Percentiles rank a stretch among this genome's conserved stretches.
These are phyloP conservation scores for Orthosia gracilis DNA, from an alignment of 2,888 invertebrate genomes.

Conservation along the genomic window DNA sequence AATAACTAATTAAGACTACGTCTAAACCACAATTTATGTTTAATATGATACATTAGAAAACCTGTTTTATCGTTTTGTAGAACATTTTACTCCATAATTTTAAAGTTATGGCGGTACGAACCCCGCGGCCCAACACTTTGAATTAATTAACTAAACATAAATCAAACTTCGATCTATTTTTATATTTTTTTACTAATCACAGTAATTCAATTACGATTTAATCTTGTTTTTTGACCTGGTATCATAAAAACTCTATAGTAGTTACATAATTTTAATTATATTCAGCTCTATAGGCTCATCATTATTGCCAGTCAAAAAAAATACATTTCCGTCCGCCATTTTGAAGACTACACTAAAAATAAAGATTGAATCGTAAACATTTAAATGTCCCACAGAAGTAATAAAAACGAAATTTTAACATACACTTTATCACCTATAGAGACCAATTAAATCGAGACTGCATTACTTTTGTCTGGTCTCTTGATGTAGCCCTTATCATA, in stretches of 20 bases:
- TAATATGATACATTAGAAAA: slow-evolving; percentile 40
- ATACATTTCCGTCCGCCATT: slow-evolving; percentile 35
- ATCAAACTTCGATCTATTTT: slow-evolving; percentile 63
- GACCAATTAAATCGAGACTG: slow-evolving; percentile 60
- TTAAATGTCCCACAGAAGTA: slow-evolving; percentile 38
- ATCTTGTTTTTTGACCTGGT: slow-evolving; percentile 38
- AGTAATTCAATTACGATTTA: slow-evolving; percentile 65
- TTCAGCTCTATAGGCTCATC: not conserved
- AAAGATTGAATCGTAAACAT: slow-evolving; percentile 54
- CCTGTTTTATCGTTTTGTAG: slow-evolving; percentile 36
- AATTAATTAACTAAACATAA: slow-evolving; percentile 66
- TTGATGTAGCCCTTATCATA: slow-evolving; percentile 57
- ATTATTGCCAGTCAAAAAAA: slow-evolving; percentile 35
- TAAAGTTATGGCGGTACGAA: slow-evolving; percentile 56
- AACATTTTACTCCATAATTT: slow-evolving; percentile 61
- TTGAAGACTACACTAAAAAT: slow-evolving; percentile 37
- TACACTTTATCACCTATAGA: slow-evolving; percentile 52
- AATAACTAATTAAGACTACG: slow-evolving; percentile 46
- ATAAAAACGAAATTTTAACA: slow-evolving; percentile 57
- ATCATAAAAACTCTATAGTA: slow-evolving; percentile 5
- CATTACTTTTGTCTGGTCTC: slow-evolving; percentile 43
- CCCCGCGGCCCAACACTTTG: slow-evolving; percentile 63
- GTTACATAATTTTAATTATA: slow-evolving; percentile 20
- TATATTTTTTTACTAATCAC: slow-evolving; percentile 53
- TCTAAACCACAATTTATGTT: slow-evolving; percentile 45